Evolutionary conservation across 2,888 invertebrate genomes (phyloP).

Genomic region (Scaptomyza flava): DNA sequence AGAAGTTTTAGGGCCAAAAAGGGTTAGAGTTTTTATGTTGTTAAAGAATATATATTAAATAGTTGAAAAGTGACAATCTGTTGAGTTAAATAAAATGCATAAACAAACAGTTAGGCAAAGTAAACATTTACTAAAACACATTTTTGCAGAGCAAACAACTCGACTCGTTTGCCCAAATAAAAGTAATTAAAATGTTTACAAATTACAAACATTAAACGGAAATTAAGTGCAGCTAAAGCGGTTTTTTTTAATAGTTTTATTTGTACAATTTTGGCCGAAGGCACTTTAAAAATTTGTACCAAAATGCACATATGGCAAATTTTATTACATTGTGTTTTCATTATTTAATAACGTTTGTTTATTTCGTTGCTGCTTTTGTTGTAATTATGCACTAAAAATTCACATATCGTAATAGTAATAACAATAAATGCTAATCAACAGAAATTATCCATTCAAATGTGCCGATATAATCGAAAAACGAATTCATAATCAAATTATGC

Average conservation of each 20-base stretch:
- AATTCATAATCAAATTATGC: constrained; percentile 57
- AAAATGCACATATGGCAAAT: constrained; percentile 1
- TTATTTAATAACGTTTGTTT: background rate
- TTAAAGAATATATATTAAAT: constrained; percentile 43
- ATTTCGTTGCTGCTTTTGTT: background rate
- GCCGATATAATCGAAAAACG: constrained; percentile 39
- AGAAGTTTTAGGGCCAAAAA: constrained; percentile 35
- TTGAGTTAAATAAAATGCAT: background rate
- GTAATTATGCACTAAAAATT: constrained; percentile 7
- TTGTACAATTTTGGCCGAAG: background rate
- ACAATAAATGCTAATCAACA: constrained; percentile 35
- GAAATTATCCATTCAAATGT: constrained; percentile 25
- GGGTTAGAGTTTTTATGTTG: constrained; percentile 30
- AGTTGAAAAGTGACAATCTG: constrained; percentile 25
- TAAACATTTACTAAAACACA: constrained; percentile 35
- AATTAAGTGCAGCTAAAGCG: constrained; percentile 51
- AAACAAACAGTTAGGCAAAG: constrained; percentile 26
- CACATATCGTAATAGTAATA: constrained; percentile 14
- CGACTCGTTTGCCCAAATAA: constrained; percentile 17
- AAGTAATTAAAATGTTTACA: constrained; percentile 75
- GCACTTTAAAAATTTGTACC: constrained; percentile 14
- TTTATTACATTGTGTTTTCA: constrained; percentile 23
- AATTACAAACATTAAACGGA: constrained; percentile 59
- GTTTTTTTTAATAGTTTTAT: constrained; percentile 8
- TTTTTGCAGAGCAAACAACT: background rate